These are phyloP conservation scores for Clavelina lepadiformis DNA, from an alignment of 23 tunicate genomes.

Conservation along the genomic window DNA sequence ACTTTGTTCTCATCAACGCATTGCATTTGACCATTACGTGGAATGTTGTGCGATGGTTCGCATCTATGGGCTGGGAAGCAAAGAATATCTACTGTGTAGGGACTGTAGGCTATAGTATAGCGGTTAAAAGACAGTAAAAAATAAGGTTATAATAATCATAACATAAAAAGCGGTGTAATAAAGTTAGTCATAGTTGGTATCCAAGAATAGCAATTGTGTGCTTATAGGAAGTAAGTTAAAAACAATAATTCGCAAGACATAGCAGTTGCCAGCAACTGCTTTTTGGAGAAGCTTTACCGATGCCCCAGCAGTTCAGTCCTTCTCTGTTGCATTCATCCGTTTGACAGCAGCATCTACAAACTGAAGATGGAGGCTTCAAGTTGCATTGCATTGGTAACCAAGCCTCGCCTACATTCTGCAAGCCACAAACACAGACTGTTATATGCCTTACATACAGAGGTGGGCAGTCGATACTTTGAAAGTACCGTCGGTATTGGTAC, in stretches of 20 bases:
- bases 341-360: constrained; percentile 66
- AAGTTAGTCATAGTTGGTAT: too few relatives aligned
- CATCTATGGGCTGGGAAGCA: not conserved
- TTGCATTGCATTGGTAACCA: constrained; percentile 45
- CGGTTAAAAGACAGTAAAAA: too few relatives aligned
- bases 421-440: not conserved
- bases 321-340: constrained; percentile 48
- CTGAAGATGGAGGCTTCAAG: constrained; percentile 28
- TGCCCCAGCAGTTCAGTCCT: constrained; percentile 28
- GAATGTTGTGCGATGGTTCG: not conserved
- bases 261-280: not conserved
- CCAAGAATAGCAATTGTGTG: too few relatives aligned
- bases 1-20: not conserved
- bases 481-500: too few relatives aligned
- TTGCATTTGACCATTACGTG: not conserved
- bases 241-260: not conserved
- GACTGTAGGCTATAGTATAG: too few relatives aligned
- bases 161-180: not conserved
- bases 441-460: too few relatives aligned
- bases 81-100: too few relatives aligned
- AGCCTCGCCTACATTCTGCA: constrained; percentile 32
- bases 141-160: too few relatives aligned
- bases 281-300: constrained; percentile 2
- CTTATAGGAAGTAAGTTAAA: too few relatives aligned
- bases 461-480: too few relatives aligned